These are phyloP conservation scores for Cotesia vestalis DNA, from an alignment of 1,140 invertebrate species.

Conservation along the genomic window DNA sequence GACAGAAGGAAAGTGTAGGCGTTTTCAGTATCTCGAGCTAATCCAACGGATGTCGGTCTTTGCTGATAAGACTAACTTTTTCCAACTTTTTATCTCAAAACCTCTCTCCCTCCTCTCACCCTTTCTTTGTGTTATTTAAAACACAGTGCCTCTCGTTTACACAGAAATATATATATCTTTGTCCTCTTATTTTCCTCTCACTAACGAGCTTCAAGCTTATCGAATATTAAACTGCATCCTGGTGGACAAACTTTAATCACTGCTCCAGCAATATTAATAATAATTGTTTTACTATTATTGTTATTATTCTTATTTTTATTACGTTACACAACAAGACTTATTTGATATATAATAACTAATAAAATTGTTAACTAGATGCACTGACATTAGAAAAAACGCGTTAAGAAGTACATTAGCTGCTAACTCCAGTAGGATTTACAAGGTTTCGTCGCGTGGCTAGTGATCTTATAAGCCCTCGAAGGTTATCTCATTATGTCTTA, in stretches of 20 bases:
- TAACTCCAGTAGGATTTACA: slow-evolving; percentile 44
- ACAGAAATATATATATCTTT: slow-evolving; percentile 4
- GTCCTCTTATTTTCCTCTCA: slow-evolving; percentile 32
- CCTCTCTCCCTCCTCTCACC: slow-evolving; percentile 11
- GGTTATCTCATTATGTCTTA: slow-evolving; percentile 49
- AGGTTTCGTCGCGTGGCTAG: slow-evolving; percentile 48
- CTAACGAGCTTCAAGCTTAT: slow-evolving; percentile 39
- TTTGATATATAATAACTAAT: not conserved
- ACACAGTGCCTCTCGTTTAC: slow-evolving; percentile 23
- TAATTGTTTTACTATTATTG: not conserved
- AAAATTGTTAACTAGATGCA: not conserved
- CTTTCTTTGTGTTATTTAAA: slow-evolving; percentile 20
- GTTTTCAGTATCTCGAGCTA: slow-evolving; percentile 59
- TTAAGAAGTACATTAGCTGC: slow-evolving; percentile 25
- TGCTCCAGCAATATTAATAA: not conserved
- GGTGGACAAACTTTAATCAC: not conserved
- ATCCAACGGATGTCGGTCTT: slow-evolving; percentile 63
- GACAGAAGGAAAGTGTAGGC: slow-evolving; percentile 61
- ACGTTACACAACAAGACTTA: not conserved
- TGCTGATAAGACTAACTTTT: slow-evolving; percentile 62
- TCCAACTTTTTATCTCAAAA: slow-evolving; percentile 59
- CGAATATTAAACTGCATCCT: slow-evolving; percentile 34
- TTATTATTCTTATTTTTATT: too few species aligned
- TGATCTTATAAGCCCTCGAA: slow-evolving; percentile 47
- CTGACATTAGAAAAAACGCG: not conserved